A percentile compares a stretch with the other conserved stretches of the same genome.
phyloP scores from a whole-genome alignment of 2,113 vertebrate genomes.

The Rhea americana region DNA sequence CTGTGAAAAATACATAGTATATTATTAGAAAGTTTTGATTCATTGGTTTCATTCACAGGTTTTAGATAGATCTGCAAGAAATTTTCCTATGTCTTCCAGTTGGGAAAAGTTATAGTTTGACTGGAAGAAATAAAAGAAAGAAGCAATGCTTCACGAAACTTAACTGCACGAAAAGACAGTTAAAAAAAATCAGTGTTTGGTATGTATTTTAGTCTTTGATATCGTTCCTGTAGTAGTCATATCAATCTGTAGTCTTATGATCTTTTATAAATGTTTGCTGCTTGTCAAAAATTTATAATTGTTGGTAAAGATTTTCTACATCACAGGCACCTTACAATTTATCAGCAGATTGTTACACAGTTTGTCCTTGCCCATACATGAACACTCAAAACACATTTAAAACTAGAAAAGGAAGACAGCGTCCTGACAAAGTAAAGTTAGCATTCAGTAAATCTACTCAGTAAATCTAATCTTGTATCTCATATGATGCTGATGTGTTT shows the following conservation, averaged over 20 bases:
- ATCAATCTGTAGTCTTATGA: neutral
- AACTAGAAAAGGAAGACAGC: neutral
- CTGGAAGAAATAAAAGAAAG: neutral
- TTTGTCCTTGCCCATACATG: constrained; percentile 21
- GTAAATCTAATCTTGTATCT: neutral
- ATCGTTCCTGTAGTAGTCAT: neutral
- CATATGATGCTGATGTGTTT: neutral
- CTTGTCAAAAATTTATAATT: constrained; percentile 27
- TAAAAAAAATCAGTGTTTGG: rapidly evolving
- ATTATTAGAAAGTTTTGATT: neutral
- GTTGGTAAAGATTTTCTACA: neutral
- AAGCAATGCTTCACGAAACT: neutral
- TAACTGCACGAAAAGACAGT: neutral
- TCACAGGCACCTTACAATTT: constrained; percentile 29
- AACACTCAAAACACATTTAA: neutral
- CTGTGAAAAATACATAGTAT: neutral
- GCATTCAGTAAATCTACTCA: neutral
- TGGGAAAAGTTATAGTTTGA: neutral
- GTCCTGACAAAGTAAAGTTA: constrained; percentile 44
- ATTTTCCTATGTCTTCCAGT: neutral
- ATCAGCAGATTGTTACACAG: constrained; percentile 12
- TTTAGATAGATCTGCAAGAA: neutral
- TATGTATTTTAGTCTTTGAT: neutral
- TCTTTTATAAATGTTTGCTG: constrained; percentile 40
- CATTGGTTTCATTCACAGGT: neutral